Evolutionary conservation across 53 echinoderm and acorn worm genomes (phyloP), one percentile per base, ranked within the genome.

Genomic region (Echinometra lucunter): DNA sequence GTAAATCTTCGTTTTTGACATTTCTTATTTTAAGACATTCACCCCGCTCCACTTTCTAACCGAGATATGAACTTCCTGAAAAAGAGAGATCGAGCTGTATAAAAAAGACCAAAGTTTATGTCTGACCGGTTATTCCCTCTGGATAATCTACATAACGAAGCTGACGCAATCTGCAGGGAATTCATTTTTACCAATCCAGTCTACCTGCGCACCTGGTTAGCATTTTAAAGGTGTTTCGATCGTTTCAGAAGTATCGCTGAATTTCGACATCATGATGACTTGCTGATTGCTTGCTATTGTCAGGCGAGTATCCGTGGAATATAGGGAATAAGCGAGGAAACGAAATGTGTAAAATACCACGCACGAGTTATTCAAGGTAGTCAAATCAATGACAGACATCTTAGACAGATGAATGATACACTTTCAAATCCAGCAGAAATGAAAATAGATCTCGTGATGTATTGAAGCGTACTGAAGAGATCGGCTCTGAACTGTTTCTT

Each of bases 31-130:
- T 49, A 30, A 85, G 85, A 85, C 47, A 49, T 85, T 85, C 85
- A 85, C 85, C 85, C 85, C 45, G 15, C 25, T 85, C 53, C 42
- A 40, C 81, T 81, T 44, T 53, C 78, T 85, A 85, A 47, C 85
- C 85, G 49, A 49, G 11, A 45, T 85, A 30, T 85, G 85, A 85
- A 85, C 85, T 85, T 49, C 85, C 30, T 47, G 85, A 85, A 85
- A 35, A 47, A 85, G 78, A 78, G 37, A 40, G 47, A 42, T 44
- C 49, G 49, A n/a, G 13, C 44, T 85, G n/a, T 8, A 18, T 27
- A 45, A 85, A 85, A 83, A 44, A 49, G 9, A 53, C 0, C 40
- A 38, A 37, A 7, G 40, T 70, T 30, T 32, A 42, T 42, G 81
- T 85, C 49, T 85, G 85, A 85, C 85, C 49, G 49, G 10, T 15